These are phyloP conservation scores for Pseudococcus longispinus DNA, from an alignment of 2,888 invertebrate genomes.

Conservation along the genomic window DNA sequence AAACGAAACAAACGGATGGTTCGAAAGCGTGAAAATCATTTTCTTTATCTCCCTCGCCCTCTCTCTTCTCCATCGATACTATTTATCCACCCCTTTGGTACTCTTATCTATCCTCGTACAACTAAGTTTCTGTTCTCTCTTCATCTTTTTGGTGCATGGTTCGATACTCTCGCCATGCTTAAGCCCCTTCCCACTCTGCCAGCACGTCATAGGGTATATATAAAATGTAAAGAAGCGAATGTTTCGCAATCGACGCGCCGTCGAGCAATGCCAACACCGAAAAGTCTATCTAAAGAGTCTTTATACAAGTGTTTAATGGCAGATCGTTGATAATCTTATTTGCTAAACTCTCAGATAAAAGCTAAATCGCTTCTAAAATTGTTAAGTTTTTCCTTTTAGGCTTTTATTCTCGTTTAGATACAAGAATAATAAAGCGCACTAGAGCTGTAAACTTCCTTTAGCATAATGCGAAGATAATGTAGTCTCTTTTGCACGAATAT, in stretches of 20 bases:
- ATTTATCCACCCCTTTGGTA: not conserved
- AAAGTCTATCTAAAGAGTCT: conserved; percentile 39
- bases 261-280: conserved; percentile 22
- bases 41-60: not conserved
- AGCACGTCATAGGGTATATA: not conserved
- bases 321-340: conserved; percentile 46
- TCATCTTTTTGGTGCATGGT: not conserved
- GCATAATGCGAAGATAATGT: conserved; percentile 37
- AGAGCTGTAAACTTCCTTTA: conserved; percentile 21
- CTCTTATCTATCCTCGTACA: not conserved
- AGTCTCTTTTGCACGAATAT: conserved; percentile 17
- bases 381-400: conserved; percentile 43
- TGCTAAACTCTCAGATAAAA: conserved; percentile 46
- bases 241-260: conserved; percentile 35
- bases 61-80: not conserved
- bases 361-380: conserved; percentile 44
- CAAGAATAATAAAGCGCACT: conserved; percentile 37
- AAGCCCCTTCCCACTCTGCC: not conserved
- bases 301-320: conserved; percentile 42
- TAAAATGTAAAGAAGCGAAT: conserved; percentile 22
- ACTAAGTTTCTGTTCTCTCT: not conserved
- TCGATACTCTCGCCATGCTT: not conserved
- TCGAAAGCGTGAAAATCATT: conserved; percentile 41
- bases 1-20: conserved; percentile 24
- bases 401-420: conserved; percentile 44